Base-by-base conservation (phyloP, 1,140 invertebrate species). In the Helicoverpa armigera region DNA sequence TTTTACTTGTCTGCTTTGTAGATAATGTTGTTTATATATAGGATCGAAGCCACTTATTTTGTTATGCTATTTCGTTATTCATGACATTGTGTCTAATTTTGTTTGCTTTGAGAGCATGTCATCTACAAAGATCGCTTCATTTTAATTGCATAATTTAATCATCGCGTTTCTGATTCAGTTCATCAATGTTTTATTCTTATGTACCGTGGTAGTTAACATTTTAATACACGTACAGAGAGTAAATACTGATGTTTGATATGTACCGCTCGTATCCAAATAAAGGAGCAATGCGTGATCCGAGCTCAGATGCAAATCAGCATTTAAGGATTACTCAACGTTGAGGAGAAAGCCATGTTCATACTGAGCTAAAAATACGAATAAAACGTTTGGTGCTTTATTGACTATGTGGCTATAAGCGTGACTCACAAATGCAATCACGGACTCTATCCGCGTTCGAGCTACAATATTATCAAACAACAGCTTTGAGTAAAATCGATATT, bases 1-100 rank as follows among this genome's bases (percentile, higher is more conserved):
- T 81, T 83, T 75, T 74, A 14, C 35, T 31, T 12, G 31, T 61
- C 54, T 61, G 61, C 50, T 75, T 35, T 18, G 58, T 43, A 18
- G 3, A 75, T 50, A 61, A 23, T 75, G 31, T 16, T 12, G 18
- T 72, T 54, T 58, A 53, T 73, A 67, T 67, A 67, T 67, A 67
- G 63, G 7, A 53, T 31, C 14, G 11, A 7, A 13, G 50, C 48
- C 23, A 43, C 67, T 65, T 72, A 54, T 31, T 53, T 31, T 16
- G 50, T 29, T 12, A 70, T 29, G n/a, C 35, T 43, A 50, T 67
- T 67, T 48, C 13, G 16, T 9, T 12, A 69, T 69, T 51, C 50
- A 16, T 50, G 16, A 50, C 16, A 58, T 48, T 69, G 43, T 31
- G 58, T 61, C 58, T 61, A 61, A 61, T 31, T 14, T 61, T 31